Evolutionary conservation across 2,113 vertebrate genomes (phyloP).

Genomic region (Aptenodytes forsteri): DNA sequence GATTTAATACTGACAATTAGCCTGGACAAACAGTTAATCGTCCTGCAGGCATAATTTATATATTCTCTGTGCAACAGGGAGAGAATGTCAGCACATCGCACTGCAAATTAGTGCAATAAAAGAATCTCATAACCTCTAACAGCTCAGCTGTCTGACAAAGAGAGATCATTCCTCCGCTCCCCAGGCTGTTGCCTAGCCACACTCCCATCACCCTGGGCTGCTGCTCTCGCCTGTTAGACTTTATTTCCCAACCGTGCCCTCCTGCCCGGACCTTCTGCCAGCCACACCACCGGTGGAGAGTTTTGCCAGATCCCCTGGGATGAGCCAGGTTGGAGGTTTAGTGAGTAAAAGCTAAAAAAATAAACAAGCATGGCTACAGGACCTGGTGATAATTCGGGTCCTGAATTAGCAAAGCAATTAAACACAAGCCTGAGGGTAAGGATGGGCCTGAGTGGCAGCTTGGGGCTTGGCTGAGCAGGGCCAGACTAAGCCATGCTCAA

Average conservation of each 20-base stretch:
- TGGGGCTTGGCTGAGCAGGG: not conserved
- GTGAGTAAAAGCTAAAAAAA: not conserved
- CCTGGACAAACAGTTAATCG: constrained; percentile 74
- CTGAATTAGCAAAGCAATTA: not conserved
- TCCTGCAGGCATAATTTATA: constrained; percentile 72
- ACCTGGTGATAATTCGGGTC: rapidly evolving
- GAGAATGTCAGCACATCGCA: constrained; percentile 28
- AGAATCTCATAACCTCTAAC: constrained; percentile 57
- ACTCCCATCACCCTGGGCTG: constrained; percentile 21
- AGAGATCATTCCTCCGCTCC: constrained; percentile 63
- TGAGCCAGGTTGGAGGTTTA: not conserved
- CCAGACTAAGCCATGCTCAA: not conserved
- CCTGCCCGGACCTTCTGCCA: not conserved
- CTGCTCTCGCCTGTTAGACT: not conserved
- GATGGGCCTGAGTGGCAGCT: not conserved
- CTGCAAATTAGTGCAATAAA: constrained; percentile 54
- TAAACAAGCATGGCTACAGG: not conserved
- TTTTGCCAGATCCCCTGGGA: not conserved
- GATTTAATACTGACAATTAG: constrained; percentile 76
- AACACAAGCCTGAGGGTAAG: not conserved
- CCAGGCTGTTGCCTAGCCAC: constrained; percentile 57
- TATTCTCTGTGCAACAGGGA: constrained; percentile 51
- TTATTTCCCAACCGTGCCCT: not conserved
- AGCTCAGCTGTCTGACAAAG: constrained; percentile 63
- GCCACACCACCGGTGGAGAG: not conserved